Base-by-base conservation (phyloP, 2,797 vertebrate species). In the Spinus pinus region DNA sequence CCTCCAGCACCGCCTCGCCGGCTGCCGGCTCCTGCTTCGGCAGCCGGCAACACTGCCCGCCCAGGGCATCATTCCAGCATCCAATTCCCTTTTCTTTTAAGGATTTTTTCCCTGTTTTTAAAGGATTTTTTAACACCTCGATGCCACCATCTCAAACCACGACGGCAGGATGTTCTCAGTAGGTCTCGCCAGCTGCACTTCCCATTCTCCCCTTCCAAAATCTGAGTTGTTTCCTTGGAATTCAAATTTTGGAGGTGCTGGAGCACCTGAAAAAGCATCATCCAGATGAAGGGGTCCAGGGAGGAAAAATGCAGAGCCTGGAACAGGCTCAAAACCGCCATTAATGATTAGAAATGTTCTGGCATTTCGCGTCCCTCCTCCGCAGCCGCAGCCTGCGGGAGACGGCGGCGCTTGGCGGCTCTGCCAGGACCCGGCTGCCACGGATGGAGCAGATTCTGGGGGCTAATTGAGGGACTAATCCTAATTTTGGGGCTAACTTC, bases 281-380 rank as follows among this genome's bases (percentile, higher is more conserved):
- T 80, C 28, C 54, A 46, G 66, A 87, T 58, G 54, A 81, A 90
- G 79, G 78, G 74, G 54, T 47, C 51, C 15, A 3, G 27, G 28
- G 42, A 70, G 49, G n/a, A 30, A 78, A 94, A 92, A 74, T 2
- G 58, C 86, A 51, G 70, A 42, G 54, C 50, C 70, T 95, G 95
- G 91, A 94, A 83, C 31, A 1, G 91, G 83, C 67, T 87, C 94
- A 94, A 94, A 61, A 15, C 9, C 62, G 3, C 81, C 60, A 86
- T 86, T 96, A 96, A 90, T 82, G 82, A 91, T 87, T 89, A 94
- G 93, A 93, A 95, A 82, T 87, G 88, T 85, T 79, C 90, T 96
- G 93, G 93, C 92, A 90, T 94, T 95, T 87, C 27, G 21, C 12
- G 6, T 92, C 65, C 92, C 94, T 94, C 95, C 94, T 93, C 94